Base-by-base conservation (phyloP, 1,140 invertebrate species). In the Calephelis virginiensis region DNA sequence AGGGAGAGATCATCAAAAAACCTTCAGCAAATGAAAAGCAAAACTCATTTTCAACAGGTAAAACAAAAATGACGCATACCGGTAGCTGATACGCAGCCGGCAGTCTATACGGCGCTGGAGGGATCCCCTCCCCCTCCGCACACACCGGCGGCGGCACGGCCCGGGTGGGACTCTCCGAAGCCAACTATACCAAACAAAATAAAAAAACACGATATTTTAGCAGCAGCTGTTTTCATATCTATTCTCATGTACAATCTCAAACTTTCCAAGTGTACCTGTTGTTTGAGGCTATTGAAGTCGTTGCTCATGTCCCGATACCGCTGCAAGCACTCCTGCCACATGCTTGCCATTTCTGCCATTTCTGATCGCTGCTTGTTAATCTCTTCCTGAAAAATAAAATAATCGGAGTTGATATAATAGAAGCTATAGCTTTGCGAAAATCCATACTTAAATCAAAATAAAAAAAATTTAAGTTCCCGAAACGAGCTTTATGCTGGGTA, bases 241-340 rank as follows among this genome's bases (percentile, higher is more conserved):
- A 28, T 28, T 28, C 28, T 28, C 28, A 3, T 28, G 5, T 28
- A 28, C 28, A 28, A 28, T 28, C 28, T 28, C 28, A 28, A 37
- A 28, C 28, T 50, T n/a, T 17, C 2, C 40, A 60, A 28, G n/a
- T 7, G 13, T 37, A 85, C 87, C 80, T 90, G 71, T 61, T 86
- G 83, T 43, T 90, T 90, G 53, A 90, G 81, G n/a, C 37, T 84
- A 64, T 87, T 85, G 72, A 90, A 89, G 62, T 90, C 86, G 48
- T 83, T 86, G 77, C 85, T 90, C 80, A 90, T 90, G 67, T 90
- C 88, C 1, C 83, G 68, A 70, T 90, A 90, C 1, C 88, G 78
- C 73, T 88, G 86, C 74, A 90, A 69, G 46, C 88, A 90, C 74
- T 90, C 88, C 75, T 90, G 86, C 86, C 86, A 89, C 88, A 90